Evolutionary conservation across 37 sponge, comb jelly and placozoan species (phyloP).

Genomic region (Diacarnus erythraeanus): DNA sequence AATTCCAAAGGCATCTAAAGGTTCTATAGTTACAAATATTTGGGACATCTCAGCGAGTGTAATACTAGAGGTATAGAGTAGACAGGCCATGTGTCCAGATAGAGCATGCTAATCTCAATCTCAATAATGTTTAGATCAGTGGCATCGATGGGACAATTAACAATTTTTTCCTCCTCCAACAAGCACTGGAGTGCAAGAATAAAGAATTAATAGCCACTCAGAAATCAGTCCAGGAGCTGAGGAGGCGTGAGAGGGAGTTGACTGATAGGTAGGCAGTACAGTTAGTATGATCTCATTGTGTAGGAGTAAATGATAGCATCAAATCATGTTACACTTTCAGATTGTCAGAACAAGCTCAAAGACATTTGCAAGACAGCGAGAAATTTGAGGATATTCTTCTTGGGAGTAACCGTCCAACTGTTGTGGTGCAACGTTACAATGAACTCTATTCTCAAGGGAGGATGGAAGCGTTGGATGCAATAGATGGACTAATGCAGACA

Average conservation of each 20-base stretch:
- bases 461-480: conserved; percentile 62
- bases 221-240: conserved; percentile 44
- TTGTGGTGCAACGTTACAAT: conserved; percentile 49
- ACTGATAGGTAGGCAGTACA: conserved; percentile 56
- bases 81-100: too few relatives aligned
- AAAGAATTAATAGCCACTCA: conserved; percentile 26
- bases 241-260: conserved; percentile 63
- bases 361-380: conserved; percentile 64
- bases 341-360: conserved; percentile 78
- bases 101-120: too few relatives aligned
- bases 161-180: neutral
- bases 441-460: conserved; percentile 72
- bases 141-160: too few relatives aligned
- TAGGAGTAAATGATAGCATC: too few relatives aligned
- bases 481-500: conserved; percentile 6
- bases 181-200: conserved; percentile 39
- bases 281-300: neutral
- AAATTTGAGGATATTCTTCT: conserved; percentile 76
- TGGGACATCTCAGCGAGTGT: too few relatives aligned
- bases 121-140: too few relatives aligned
- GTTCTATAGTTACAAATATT: too few relatives aligned
- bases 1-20: too few relatives aligned
- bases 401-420: conserved; percentile 49
- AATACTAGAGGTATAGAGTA: too few relatives aligned
- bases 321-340: too few relatives aligned